phyloP scores from a whole-genome alignment of 2,797 vertebrate species.

The Triplophysa yarkandensis region DNA sequence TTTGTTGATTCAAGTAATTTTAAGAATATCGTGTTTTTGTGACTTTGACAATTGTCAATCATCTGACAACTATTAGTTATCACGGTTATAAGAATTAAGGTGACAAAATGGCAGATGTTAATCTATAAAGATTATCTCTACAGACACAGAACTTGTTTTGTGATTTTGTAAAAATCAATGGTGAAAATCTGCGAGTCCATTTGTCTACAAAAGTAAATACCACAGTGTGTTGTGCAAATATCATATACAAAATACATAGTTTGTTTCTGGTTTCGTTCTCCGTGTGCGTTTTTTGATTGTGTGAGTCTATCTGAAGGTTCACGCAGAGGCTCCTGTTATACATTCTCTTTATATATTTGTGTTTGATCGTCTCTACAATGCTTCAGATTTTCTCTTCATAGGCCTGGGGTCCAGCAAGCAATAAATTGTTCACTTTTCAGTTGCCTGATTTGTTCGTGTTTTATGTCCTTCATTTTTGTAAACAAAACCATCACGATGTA shows the following conservation, averaged over 20 bases:
- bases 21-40: no score
- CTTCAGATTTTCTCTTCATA: neutral
- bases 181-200: no score
- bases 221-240: neutral
- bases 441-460: slow-evolving; percentile 5
- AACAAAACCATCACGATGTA: slow-evolving; percentile 14
- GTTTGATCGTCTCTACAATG: neutral
- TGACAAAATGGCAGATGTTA: no score
- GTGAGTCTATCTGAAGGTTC: neutral
- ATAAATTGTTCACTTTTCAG: neutral
- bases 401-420: slow-evolving; percentile 13
- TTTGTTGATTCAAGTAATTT: no score
- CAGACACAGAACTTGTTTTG: no score
- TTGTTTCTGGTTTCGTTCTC: neutral
- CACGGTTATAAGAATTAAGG: no score
- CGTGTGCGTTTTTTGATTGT: neutral
- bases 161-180: no score
- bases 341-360: neutral
- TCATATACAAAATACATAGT: neutral
- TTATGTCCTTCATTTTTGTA: neutral
- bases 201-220: neutral
- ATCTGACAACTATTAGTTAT: no score
- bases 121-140: no score
- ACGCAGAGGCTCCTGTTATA: neutral
- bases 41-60: no score